phyloP scores from a whole-genome alignment of 2,113 vertebrate genomes.

The Solea solea region DNA sequence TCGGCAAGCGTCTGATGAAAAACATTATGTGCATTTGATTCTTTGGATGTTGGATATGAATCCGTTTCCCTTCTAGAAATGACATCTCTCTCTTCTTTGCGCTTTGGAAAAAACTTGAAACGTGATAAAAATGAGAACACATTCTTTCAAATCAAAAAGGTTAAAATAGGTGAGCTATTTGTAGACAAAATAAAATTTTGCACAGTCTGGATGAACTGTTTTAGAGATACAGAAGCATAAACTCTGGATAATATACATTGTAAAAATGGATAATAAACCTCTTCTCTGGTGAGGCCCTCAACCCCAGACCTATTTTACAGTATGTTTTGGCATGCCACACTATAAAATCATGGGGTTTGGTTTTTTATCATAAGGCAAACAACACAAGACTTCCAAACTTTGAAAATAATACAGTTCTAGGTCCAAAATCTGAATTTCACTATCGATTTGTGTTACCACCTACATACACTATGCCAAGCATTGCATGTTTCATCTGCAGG shows the following conservation, averaged over 20 bases:
- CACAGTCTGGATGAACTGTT: constrained; percentile 33
- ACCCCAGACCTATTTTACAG: constrained; percentile 19
- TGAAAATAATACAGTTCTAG: constrained; percentile 40
- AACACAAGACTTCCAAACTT: constrained; percentile 34
- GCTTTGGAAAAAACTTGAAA: constrained; percentile 26
- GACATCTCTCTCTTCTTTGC: constrained; percentile 23
- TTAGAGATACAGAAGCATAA: constrained; percentile 47
- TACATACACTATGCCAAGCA: constrained; percentile 23
- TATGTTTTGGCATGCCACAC: constrained; percentile 62
- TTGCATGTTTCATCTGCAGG: constrained; percentile 8
- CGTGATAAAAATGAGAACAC: constrained; percentile 31
- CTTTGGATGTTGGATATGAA: constrained; percentile 46
- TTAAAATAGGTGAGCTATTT: constrained; percentile 22
- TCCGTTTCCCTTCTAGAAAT: constrained; percentile 35
- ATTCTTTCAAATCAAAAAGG: constrained; percentile 47
- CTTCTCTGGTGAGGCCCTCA: constrained; percentile 36
- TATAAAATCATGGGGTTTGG: constrained; percentile 20
- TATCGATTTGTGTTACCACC: not conserved
- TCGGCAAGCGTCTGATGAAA: constrained; percentile 31
- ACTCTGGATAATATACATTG: constrained; percentile 54
- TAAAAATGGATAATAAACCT: constrained; percentile 54
- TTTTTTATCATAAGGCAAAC: constrained; percentile 42
- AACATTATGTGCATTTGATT: constrained; percentile 35
- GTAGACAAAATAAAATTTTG: constrained; percentile 34
- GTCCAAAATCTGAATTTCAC: constrained; percentile 33